A percentile compares a stretch with the other conserved stretches of the same genome.
Conservation (phyloP, 2,113 vertebrate species). For the Myotis davidii region DNA sequence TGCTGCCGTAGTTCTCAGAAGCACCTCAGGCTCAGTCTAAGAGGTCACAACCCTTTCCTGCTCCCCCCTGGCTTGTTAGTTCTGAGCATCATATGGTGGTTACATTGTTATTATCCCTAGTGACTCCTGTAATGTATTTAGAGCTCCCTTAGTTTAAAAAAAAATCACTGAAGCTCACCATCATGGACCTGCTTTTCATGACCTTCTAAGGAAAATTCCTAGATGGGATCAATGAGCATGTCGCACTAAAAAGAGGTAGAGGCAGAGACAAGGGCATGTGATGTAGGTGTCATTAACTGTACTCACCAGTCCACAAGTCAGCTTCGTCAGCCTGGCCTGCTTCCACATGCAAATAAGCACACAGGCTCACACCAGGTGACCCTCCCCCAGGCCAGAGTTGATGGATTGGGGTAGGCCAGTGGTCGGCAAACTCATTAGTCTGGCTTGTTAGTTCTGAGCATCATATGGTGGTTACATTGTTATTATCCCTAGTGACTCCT, state of each 20-base stretch:
- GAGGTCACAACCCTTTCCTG: background rate
- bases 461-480: too few species aligned
- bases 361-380: too few species aligned
- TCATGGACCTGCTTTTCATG: background rate
- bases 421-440: too few species aligned
- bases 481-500: too few species aligned
- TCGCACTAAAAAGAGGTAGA: background rate
- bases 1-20: background rate
- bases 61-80: background rate
- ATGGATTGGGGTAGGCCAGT: too few species aligned
- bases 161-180: background rate
- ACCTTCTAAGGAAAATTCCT: background rate
- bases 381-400: background rate
- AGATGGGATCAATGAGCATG: background rate
- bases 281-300: background rate
- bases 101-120: background rate
- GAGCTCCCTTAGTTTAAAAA: background rate
- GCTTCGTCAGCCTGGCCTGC: background rate
- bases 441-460: too few species aligned
- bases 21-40: background rate
- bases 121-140: background rate
- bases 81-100: background rate
- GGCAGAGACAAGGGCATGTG: background rate
- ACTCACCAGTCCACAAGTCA: background rate
- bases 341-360: background rate